Percentiles rank a stretch among this genome's conserved stretches.
Evolutionary conservation across 2,797 vertebrate species (phyloP).

Genomic region (Spea hammondii): DNA sequence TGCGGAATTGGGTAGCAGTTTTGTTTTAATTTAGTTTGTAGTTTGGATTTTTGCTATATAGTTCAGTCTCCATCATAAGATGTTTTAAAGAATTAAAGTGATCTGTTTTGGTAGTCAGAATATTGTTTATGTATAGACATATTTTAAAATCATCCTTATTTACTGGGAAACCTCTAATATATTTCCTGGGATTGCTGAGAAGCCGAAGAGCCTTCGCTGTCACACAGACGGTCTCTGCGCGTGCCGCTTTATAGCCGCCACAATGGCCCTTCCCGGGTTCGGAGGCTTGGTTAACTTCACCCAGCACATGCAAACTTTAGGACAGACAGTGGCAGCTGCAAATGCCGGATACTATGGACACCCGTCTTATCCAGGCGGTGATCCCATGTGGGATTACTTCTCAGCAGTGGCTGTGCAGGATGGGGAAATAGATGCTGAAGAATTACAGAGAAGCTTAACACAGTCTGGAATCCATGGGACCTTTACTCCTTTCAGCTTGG

Average conservation of each 20-base stretch:
- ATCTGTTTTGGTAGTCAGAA: too few relatives aligned
- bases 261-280: slow-evolving; percentile 66
- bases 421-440: slow-evolving; percentile 82
- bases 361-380: slow-evolving; percentile 65
- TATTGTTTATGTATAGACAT: too few relatives aligned
- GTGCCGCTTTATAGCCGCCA: background rate
- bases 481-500: slow-evolving; percentile 83
- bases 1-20: too few relatives aligned
- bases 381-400: slow-evolving; percentile 79
- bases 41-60: too few relatives aligned
- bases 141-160: too few relatives aligned
- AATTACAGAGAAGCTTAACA: slow-evolving; percentile 85
- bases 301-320: slow-evolving; percentile 67
- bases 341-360: slow-evolving; percentile 66
- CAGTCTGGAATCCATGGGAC: slow-evolving; percentile 80
- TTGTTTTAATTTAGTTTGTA: too few relatives aligned
- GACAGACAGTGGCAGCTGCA: slow-evolving; percentile 56
- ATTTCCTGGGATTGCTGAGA: too few relatives aligned
- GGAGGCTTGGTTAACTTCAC: slow-evolving; percentile 64
- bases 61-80: too few relatives aligned
- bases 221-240: too few relatives aligned
- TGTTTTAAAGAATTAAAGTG: too few relatives aligned
- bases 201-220: too few relatives aligned
- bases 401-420: slow-evolving; percentile 83
- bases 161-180: too few relatives aligned